A percentile compares a stretch with the other conserved stretches of the same genome.
Conservation (phyloP, 37 sponge, comb jelly and placozoan species). For the Theonella swinhoei region DNA sequence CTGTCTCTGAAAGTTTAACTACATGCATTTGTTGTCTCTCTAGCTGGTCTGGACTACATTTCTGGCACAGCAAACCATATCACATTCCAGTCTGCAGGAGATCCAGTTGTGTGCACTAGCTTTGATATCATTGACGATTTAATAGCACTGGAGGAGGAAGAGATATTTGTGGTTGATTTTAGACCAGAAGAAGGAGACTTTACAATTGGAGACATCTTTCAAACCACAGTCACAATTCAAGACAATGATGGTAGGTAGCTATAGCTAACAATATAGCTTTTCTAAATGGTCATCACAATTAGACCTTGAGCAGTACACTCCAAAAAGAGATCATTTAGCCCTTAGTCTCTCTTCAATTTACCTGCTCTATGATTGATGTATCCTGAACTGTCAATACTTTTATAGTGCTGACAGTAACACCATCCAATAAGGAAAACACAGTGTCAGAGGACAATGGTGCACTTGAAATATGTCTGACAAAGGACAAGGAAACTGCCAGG, state of each 20-base stretch:
- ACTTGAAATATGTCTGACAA: background rate
- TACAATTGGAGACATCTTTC: background rate
- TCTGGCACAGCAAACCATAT: background rate
- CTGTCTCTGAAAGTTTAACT: too few species aligned
- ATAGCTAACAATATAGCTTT: too few species aligned
- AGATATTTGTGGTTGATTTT: constrained; percentile 9
- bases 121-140: constrained; percentile 23
- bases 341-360: too few species aligned
- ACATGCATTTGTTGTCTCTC: too few species aligned
- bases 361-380: too few species aligned
- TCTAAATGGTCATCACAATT: too few species aligned
- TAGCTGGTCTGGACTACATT: constrained; percentile 22
- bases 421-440: background rate
- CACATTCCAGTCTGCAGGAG: background rate
- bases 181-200: background rate
- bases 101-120: background rate
- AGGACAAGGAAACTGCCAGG: background rate
- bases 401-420: background rate
- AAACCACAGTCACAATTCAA: constrained; percentile 13
- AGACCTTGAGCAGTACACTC: too few species aligned
- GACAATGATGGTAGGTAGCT: constrained; percentile 32
- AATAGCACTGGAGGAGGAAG: constrained; percentile 18
- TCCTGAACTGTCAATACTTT: too few species aligned
- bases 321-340: too few species aligned
- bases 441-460: background rate